phyloP scores from a whole-genome alignment of 2,888 invertebrate genomes.

The Sarcophaga subvicina region DNA sequence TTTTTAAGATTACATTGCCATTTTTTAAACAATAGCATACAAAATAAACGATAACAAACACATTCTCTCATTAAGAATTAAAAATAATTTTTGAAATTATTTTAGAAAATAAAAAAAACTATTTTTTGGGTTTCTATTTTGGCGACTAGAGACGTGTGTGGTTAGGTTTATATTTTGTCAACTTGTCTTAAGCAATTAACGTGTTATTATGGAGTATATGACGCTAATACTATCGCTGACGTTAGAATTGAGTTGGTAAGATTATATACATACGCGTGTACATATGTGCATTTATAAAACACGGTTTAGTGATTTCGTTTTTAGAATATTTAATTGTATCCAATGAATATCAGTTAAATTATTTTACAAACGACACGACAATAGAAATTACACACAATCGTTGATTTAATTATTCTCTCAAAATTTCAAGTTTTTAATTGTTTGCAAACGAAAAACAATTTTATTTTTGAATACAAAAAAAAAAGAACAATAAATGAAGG shows the following conservation, averaged over 20 bases:
- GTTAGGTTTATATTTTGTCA: too few species aligned
- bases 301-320: slow-evolving; percentile 24
- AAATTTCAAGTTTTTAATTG: neutral
- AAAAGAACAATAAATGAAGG: neutral
- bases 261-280: neutral
- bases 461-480: neutral
- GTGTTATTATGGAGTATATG: too few species aligned
- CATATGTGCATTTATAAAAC: slow-evolving; percentile 9
- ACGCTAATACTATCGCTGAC: too few species aligned
- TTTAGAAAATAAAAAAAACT: too few species aligned
- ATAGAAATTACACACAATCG: neutral
- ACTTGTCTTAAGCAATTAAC: too few species aligned
- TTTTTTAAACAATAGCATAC: neutral
- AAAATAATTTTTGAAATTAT: too few species aligned
- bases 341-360: neutral
- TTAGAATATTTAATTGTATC: slow-evolving; percentile 24
- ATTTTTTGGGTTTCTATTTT: too few species aligned
- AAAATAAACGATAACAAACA: too few species aligned
- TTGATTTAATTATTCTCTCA: neutral
- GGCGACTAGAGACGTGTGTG: too few species aligned
- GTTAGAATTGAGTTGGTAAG: neutral
- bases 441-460: neutral
- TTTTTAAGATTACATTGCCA: too few species aligned
- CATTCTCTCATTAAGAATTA: too few species aligned
- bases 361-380: neutral